phyloP scores from a whole-genome alignment of 2,113 vertebrate species.

The Dipodomys spectabilis region DNA sequence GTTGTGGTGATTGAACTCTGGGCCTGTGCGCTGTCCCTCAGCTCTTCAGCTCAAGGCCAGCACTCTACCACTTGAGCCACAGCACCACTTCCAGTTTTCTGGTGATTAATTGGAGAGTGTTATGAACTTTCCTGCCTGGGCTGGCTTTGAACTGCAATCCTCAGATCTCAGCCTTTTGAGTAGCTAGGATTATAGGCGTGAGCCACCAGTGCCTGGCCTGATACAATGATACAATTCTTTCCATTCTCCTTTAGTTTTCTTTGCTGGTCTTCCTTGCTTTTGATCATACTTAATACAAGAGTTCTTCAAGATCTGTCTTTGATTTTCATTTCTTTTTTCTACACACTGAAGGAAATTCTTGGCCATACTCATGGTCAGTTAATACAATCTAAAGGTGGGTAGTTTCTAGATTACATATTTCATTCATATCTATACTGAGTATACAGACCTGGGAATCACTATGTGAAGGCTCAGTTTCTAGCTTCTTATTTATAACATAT shows the following conservation, averaged over 20 bases:
- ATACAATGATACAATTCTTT: background rate
- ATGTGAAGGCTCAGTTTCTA: constrained; percentile 22
- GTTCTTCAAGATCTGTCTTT: background rate
- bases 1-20: no score
- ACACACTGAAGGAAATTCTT: background rate
- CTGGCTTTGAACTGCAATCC: no score
- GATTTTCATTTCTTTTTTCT: background rate
- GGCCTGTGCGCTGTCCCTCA: no score
- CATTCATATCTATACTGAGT: background rate
- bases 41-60: no score
- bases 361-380: background rate
- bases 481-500: background rate
- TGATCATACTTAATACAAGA: background rate
- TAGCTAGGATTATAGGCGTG: no score
- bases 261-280: constrained; percentile 39
- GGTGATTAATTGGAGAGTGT: no score
- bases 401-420: background rate
- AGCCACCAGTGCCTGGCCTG: no score
- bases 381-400: background rate
- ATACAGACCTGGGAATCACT: background rate
- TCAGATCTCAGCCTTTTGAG: no score
- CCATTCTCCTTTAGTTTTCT: constrained; percentile 34
- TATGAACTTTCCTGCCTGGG: no score
- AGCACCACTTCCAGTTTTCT: no score
- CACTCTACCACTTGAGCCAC: no score